Conservation (phyloP, 2,113 vertebrate genomes). For the Struthio camelus region DNA sequence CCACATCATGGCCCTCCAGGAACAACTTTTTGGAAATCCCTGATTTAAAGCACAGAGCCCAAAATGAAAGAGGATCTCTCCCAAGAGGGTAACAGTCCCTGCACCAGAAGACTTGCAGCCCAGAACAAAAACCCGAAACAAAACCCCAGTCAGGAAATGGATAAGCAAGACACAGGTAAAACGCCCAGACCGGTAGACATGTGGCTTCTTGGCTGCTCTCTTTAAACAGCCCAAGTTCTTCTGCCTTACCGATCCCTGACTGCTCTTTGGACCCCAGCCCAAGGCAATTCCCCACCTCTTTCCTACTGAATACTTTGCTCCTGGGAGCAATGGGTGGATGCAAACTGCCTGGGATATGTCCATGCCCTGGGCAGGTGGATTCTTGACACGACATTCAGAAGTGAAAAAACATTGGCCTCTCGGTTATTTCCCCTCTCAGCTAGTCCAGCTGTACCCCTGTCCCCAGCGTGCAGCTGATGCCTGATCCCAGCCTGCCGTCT, state of each 20-base stretch:
- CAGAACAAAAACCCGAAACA: neutral
- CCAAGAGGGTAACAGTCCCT: neutral
- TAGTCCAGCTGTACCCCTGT: fast-evolving
- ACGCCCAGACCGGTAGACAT: neutral
- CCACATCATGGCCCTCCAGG: neutral
- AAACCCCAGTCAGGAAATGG: neutral
- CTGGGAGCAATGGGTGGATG: neutral
- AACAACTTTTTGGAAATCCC: neutral
- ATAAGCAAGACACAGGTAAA: neutral
- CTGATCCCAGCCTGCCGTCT: neutral
- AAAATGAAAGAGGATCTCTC: neutral
- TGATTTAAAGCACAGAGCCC: neutral
- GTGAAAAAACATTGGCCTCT: neutral
- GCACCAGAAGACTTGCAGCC: neutral
- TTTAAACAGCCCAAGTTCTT: no score
- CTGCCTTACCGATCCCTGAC: neutral
- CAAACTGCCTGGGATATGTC: neutral
- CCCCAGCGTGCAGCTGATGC: fast-evolving
- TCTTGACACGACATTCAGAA: neutral
- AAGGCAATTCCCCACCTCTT: neutral
- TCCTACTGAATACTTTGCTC: neutral
- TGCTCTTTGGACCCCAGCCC: neutral
- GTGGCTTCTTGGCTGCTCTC: neutral
- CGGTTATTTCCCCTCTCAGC: neutral
- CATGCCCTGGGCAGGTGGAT: neutral